Conservation (phyloP, 2,113 vertebrate species). For the Dasyprocta punctata region DNA sequence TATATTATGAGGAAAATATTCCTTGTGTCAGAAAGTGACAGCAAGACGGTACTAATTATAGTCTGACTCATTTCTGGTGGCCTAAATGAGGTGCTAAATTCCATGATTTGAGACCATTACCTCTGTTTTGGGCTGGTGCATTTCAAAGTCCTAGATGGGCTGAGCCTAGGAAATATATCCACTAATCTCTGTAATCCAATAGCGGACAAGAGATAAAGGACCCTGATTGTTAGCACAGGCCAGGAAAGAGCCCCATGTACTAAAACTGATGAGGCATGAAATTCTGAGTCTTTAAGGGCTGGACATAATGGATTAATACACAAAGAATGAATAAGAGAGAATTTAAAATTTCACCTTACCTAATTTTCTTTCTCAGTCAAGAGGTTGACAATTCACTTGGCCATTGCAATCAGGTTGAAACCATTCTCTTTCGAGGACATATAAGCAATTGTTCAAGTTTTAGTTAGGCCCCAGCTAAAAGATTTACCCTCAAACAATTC, state of each 20-base stretch:
- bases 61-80: not conserved
- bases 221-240: constrained; percentile 16
- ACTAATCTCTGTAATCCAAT: constrained; percentile 61
- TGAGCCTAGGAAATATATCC: constrained; percentile 38
- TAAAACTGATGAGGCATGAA: constrained; percentile 42
- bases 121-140: not conserved
- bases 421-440: not conserved
- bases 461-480: not conserved
- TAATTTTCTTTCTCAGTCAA: constrained; percentile 54
- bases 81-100: not conserved
- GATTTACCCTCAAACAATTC: not conserved
- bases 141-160: constrained; percentile 22
- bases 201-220: constrained; percentile 32
- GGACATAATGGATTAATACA: constrained; percentile 26
- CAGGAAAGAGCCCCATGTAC: not conserved
- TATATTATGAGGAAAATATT: not conserved
- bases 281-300: constrained; percentile 35
- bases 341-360: not conserved
- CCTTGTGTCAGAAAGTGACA: not conserved
- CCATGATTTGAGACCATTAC: not conserved
- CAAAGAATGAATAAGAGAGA: not conserved
- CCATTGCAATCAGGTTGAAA: constrained; percentile 24
- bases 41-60: not conserved
- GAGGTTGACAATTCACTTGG: not conserved
- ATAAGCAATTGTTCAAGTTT: not conserved